Evolutionary conservation across 2,797 vertebrate species (phyloP).

Genomic region (Balearica regulorum): DNA sequence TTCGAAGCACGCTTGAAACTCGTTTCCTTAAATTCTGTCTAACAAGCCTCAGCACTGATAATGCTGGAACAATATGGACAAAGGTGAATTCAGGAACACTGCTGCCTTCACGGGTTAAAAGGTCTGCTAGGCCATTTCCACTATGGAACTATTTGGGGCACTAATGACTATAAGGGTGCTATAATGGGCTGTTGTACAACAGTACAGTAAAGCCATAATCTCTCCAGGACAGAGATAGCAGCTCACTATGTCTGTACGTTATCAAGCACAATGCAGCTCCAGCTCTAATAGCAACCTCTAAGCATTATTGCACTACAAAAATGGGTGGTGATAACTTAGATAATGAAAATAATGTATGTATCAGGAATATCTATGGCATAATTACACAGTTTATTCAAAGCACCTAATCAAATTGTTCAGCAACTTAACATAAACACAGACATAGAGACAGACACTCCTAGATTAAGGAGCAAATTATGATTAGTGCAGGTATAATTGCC

Average conservation of each 20-base stretch:
- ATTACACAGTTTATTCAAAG: slow-evolving; percentile 40
- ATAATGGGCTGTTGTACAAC: not conserved
- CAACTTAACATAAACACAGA: not conserved
- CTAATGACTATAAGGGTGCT: not conserved
- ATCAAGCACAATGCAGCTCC: not conserved
- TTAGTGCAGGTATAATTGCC: not conserved
- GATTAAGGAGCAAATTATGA: slow-evolving; percentile 19
- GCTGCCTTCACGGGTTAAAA: not conserved
- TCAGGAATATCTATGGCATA: not conserved
- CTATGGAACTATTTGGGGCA: not conserved
- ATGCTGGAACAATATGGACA: not conserved
- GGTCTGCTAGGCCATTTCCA: not conserved
- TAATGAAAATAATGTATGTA: slow-evolving; percentile 1
- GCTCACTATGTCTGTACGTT: not conserved
- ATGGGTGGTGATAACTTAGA: not conserved
- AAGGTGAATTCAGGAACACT: not conserved
- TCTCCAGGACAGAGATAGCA: not conserved
- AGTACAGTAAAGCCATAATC: not conserved
- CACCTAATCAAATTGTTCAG: slow-evolving; percentile 41
- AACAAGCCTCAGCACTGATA: not conserved
- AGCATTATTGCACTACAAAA: not conserved
- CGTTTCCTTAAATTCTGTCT: not conserved
- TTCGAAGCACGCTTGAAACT: not conserved
- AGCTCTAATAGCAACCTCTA: not conserved
- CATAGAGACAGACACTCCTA: not conserved